Evolutionary conservation across 2,888 invertebrate species (phyloP).

Genomic region (Vannuccia rotundouncinata): DNA sequence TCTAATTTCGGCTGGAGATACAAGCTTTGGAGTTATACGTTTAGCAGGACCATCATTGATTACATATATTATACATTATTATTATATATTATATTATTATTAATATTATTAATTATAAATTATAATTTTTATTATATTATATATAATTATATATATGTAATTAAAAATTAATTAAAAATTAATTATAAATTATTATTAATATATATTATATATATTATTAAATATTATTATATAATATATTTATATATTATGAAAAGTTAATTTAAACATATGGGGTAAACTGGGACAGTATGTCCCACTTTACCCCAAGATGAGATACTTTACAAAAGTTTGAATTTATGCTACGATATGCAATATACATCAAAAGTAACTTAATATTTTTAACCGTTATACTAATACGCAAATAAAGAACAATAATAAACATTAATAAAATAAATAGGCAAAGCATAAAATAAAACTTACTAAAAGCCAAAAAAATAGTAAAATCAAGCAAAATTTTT

Average conservation of each 20-base stretch:
- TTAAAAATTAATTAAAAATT: too few species aligned
- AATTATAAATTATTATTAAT: too few species aligned
- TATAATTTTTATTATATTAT: too few species aligned
- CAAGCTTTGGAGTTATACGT: neutral
- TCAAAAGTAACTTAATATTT: neutral
- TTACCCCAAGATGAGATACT: neutral
- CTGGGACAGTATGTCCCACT: neutral
- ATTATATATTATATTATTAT: too few species aligned
- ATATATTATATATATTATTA: neutral
- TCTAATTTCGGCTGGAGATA: slow-evolving; percentile 14
- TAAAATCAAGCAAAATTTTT: neutral
- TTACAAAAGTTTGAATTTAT: neutral
- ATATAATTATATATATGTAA: too few species aligned
- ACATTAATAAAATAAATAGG: neutral
- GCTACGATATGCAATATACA: neutral
- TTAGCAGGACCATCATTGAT: neutral
- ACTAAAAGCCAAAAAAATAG: neutral
- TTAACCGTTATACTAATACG: neutral
- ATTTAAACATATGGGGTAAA: neutral
- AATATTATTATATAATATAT: neutral
- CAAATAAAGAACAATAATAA: neutral
- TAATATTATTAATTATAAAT: too few species aligned
- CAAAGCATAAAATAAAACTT: neutral
- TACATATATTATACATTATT: too few species aligned
- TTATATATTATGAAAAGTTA: neutral